Evolutionary conservation across 2,888 invertebrate genomes (phyloP), one percentile per base, ranked within the genome.

Genomic region (Dorcus parallelipipedus): DNA sequence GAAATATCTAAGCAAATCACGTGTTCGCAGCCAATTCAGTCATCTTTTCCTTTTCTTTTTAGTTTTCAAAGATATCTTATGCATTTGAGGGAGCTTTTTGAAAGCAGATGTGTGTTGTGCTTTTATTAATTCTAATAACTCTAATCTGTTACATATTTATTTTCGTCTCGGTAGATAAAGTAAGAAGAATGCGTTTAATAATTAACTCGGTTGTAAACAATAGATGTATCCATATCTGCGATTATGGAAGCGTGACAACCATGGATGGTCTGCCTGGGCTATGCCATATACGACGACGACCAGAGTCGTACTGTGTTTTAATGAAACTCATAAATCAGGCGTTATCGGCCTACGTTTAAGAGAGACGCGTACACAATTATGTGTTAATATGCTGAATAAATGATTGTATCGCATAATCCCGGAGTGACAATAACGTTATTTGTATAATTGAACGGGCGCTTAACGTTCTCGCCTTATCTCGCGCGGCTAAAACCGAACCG

Each of bases 381-480:
- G 66, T 69, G 68, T 69, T 69, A 68, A 69, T 69, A 68, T 66
- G 64, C 54, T 60, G 64, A 65, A 68, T 65, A 64, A 62, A 61
- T 60, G 66, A 68, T 45, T 23, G 43, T 57, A 57, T 57, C 57
- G 40, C n/a, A 10, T 51, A 45, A 38, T 48, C 17, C 9, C 45
- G 17, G 45, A 45, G 45, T 45, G 45, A 45, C 45, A 45, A 45
- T 45, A 23, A 45, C 45, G 45, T 45, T 20, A 45, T 45, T 45
- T 45, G 45, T 45, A 45, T 45, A 45, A 45, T 45, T 45, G 17
- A 45, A 45, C 45, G 45, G 23, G 9, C 20, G 45, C 9, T 23
- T 17, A 17, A 10, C 20, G 9, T 3, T 6, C 17, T 45, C 45
- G 45, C 14, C 45, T 45, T 45, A 45, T 45, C 45, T 45, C 20